phyloP scores from a whole-genome alignment of 1,140 invertebrate genomes.

The Cydia amplana region DNA sequence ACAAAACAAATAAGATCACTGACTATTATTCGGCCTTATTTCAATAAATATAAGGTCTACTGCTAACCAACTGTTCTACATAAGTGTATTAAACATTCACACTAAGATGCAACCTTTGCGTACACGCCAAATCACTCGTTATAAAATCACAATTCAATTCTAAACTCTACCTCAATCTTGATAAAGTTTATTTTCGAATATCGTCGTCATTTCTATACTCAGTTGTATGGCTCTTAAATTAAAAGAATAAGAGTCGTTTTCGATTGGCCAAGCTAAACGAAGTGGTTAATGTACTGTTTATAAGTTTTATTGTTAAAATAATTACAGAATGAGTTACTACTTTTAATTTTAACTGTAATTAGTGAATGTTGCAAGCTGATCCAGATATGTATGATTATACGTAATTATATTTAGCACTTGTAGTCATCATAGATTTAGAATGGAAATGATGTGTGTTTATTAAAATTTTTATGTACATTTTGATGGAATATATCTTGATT shows the following conservation, averaged over 20 bases:
- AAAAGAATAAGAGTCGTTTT: neutral
- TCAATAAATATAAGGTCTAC: too few relatives aligned
- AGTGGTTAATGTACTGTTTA: neutral
- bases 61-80: too few relatives aligned
- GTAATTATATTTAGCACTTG: neutral
- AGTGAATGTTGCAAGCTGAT: constrained; percentile 2
- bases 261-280: neutral
- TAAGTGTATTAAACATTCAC: too few relatives aligned
- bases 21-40: too few relatives aligned
- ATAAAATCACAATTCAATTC: neutral
- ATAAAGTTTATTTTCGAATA: neutral
- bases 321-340: constrained; percentile 5
- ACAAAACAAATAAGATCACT: too few relatives aligned
- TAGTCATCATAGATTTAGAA: neutral
- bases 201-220: neutral
- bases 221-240: neutral
- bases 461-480: neutral
- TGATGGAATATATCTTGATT: neutral
- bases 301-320: neutral
- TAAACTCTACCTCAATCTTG: neutral
- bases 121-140: neutral
- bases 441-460: neutral
- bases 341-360: neutral
- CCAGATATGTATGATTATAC: neutral
- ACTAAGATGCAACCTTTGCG: too few relatives aligned